A percentile compares a stretch with the other conserved stretches of the same genome.
phyloP scores from a whole-genome alignment of 2,797 vertebrate genomes.

The Eremophila alpestris region DNA sequence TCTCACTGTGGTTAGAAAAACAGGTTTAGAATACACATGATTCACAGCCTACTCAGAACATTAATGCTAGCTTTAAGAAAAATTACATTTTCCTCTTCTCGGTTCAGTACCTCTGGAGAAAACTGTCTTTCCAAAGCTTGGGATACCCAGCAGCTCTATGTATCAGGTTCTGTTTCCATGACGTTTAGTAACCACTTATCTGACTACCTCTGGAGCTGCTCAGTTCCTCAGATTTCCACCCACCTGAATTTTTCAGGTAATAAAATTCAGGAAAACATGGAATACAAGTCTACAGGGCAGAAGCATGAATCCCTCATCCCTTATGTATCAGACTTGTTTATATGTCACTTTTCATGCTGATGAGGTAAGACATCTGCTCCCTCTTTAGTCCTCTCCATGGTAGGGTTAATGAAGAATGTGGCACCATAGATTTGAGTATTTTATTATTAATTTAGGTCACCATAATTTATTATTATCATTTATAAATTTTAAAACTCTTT shows the following conservation, averaged over 20 bases:
- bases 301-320: background rate
- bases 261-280: background rate
- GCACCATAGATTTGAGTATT: background rate
- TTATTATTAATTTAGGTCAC: constrained; percentile 16
- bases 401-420: background rate
- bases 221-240: background rate
- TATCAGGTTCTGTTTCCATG: background rate
- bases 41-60: background rate
- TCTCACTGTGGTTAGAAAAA: background rate
- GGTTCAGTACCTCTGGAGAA: background rate
- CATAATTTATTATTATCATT: background rate
- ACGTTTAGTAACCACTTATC: background rate
- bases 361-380: background rate
- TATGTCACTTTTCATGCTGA: background rate
- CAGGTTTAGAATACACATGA: background rate
- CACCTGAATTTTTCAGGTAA: background rate
- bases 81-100: background rate
- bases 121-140: background rate
- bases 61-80: background rate
- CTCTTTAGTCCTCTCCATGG: background rate
- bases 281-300: background rate
- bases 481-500: background rate
- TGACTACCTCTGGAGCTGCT: background rate
- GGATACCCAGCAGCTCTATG: background rate
- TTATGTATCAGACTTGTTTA: background rate